Evolutionary conservation across 2,113 vertebrate species (phyloP).

Genomic region (Silurus meridionalis): DNA sequence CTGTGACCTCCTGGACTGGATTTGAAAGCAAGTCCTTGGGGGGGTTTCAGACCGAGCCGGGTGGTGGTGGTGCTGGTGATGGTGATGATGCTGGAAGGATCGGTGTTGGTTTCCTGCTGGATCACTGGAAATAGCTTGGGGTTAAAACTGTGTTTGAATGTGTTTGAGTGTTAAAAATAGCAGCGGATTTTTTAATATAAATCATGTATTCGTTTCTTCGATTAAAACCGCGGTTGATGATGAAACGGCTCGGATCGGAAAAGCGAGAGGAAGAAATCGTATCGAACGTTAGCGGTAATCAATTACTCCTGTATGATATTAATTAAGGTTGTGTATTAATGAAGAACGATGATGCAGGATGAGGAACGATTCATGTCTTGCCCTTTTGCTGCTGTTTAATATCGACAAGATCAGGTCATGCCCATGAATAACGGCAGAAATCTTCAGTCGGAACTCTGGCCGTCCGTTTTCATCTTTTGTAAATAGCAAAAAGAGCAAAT

Average conservation of each 20-base stretch:
- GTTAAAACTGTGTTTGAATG: neutral
- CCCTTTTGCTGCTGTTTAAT: conserved; percentile 34
- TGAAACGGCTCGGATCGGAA: neutral
- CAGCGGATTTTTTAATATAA: neutral
- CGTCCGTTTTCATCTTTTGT: neutral
- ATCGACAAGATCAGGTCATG: conserved; percentile 7
- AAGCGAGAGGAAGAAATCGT: neutral
- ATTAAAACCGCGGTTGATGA: neutral
- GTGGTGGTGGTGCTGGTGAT: conserved; percentile 48
- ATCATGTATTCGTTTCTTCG: neutral
- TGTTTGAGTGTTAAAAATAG: neutral
- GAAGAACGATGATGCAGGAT: conserved; percentile 61
- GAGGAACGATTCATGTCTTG: conserved; percentile 28
- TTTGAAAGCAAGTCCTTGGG: neutral
- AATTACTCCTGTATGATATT: conserved; percentile 49
- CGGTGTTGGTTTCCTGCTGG: conserved; percentile 19
- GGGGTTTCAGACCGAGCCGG: conserved; percentile 52
- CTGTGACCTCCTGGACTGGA: conserved; percentile 33
- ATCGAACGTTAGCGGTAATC: neutral
- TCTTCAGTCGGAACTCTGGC: neutral
- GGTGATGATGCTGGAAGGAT: conserved; percentile 49
- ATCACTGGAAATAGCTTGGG: neutral
- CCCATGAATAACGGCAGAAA: conserved; percentile 30
- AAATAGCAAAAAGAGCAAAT: neutral
- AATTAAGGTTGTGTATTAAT: conserved; percentile 46